Conservation (phyloP, 2,888 invertebrate species). For the Oithona nana region DNA sequence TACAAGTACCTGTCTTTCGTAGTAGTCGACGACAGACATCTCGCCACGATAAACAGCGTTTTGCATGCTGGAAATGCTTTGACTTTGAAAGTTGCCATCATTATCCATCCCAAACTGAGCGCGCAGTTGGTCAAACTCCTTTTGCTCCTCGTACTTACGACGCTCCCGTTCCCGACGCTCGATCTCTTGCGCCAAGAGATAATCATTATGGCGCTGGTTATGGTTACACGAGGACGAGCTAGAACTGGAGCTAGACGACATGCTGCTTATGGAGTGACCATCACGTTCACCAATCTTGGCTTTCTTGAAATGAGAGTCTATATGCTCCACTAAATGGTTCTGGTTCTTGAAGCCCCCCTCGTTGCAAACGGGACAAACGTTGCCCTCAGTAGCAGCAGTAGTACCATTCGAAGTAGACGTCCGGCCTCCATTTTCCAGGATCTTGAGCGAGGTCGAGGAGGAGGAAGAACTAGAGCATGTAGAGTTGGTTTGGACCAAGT, state of each 20-base stretch:
- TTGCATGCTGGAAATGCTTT: conserved; percentile 57
- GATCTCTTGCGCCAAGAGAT: background rate
- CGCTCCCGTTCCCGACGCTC: background rate
- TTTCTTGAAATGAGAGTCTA: background rate
- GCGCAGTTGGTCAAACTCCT: conserved; percentile 25
- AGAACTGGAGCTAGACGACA: background rate
- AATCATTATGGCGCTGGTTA: background rate
- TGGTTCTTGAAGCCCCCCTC: background rate
- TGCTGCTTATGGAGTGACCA: background rate
- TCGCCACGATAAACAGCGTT: conserved; percentile 63
- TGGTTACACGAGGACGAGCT: background rate
- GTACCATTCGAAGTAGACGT: conserved; percentile 15
- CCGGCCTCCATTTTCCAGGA: background rate
- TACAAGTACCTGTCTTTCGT: conserved; percentile 43
- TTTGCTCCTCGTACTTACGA: background rate
- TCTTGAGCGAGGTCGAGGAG: no score
- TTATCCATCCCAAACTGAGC: conserved; percentile 79
- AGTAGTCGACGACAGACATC: conserved; percentile 64
- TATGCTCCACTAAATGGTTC: conserved; percentile 4
- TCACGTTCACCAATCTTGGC: background rate
- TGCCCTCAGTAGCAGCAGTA: conserved; percentile 22
- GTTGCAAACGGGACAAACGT: background rate
- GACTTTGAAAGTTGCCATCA: conserved; percentile 56
- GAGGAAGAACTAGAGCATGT: no score
- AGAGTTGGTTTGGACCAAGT: background rate